These are phyloP conservation scores for Phalacrocorax aristotelis DNA, from an alignment of 2,113 vertebrate species.

Conservation along the genomic window DNA sequence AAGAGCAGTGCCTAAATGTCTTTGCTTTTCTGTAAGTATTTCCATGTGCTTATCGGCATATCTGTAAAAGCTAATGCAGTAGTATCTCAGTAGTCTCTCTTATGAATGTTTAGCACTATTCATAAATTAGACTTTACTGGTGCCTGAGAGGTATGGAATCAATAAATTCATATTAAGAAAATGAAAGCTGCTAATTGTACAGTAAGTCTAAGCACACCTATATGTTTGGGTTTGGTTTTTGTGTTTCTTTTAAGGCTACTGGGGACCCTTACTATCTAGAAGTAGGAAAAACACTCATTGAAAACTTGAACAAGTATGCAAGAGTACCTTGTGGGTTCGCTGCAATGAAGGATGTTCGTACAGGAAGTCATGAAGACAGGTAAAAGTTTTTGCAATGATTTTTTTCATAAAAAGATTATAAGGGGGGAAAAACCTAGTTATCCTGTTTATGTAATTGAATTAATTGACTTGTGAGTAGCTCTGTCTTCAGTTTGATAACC, in stretches of 20 bases:
- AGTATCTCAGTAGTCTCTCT: neutral
- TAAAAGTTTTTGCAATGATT: conserved; percentile 41
- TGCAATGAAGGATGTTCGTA: conserved; percentile 98
- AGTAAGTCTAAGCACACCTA: neutral
- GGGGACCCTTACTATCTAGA: conserved; percentile 97
- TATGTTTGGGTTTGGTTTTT: neutral
- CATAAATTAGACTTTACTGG: neutral
- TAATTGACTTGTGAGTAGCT: neutral
- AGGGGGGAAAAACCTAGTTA: neutral
- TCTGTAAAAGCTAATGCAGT: neutral
- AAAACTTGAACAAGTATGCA: conserved; percentile 97
- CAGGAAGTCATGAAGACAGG: conserved; percentile 98
- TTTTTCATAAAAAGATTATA: neutral
- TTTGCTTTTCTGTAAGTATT: neutral
- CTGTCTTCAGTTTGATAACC: neutral
- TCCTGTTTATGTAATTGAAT: neutral
- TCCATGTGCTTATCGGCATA: neutral
- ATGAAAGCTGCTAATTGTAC: neutral
- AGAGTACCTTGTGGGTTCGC: conserved; percentile 97
- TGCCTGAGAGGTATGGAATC: neutral
- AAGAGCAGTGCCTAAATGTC: neutral
- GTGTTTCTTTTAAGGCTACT: conserved; percentile 82
- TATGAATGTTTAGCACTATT: neutral
- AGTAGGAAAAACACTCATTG: conserved; percentile 94
- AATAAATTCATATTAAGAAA: neutral